Evolutionary conservation across 2,797 vertebrate species (phyloP).

Genomic region (Rhabdomys pumilio): DNA sequence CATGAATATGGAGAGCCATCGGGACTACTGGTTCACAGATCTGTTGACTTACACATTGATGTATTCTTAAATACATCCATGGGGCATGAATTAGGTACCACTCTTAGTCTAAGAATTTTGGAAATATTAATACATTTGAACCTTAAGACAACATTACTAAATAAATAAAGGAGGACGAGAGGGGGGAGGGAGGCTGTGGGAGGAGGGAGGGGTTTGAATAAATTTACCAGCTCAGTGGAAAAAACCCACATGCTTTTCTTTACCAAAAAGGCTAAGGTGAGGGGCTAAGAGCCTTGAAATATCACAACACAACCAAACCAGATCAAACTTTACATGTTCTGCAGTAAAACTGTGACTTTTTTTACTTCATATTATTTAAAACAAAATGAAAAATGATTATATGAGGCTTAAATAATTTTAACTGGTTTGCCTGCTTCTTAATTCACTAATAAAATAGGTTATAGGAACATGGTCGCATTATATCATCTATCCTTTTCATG

Average conservation of each 20-base stretch:
- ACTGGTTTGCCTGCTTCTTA: slow-evolving; percentile 46
- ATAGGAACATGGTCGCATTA: background rate
- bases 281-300: background rate
- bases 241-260: background rate
- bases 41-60: background rate
- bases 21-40: background rate
- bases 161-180: background rate
- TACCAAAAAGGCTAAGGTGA: slow-evolving; percentile 4
- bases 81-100: background rate
- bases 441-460: slow-evolving; percentile 65
- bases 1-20: background rate
- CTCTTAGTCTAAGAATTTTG: background rate
- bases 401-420: slow-evolving; percentile 51
- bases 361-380: slow-evolving; percentile 32
- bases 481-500: background rate
- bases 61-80: background rate
- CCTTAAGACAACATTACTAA: background rate
- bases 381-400: slow-evolving; percentile 66
- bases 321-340: slow-evolving; percentile 53
- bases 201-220: too few relatives aligned
- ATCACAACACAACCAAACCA: background rate
- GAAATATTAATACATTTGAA: background rate
- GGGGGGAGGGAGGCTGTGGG: background rate
- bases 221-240: slow-evolving; percentile 22
- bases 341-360: slow-evolving; percentile 49